Evolutionary conservation across 2,888 invertebrate genomes (phyloP), one percentile per base, ranked within the genome.

Genomic region (Endotricha flammealis): DNA sequence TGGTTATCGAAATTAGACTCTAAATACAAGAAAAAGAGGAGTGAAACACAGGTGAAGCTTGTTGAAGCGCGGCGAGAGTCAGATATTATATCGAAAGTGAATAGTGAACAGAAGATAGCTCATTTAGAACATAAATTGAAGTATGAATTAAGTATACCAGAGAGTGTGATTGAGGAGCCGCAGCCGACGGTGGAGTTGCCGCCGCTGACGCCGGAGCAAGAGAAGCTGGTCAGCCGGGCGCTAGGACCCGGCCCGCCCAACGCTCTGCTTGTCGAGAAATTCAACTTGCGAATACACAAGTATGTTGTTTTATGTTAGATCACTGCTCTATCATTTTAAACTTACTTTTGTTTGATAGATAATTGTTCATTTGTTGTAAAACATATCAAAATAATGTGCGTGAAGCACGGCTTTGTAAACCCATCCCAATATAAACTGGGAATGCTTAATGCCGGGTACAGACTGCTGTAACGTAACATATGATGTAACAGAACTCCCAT

Each of bases 151-250:
- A 87, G 54, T 46, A 91, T 61, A 88, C 90, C 62, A 46, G 89
- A 65, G 72, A 86, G 63, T 71, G 70, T 57, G 43, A 76, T 51
- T 65, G 88, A 63, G 77, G 90, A 64, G 70, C 67, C 71, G 0
- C 74, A 79, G 36, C 76, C 88, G 0, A 61, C 64, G 0, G 74
- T 67, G 0, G 83, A 82, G 46, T 41, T 92, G 23, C 90, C 92
- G 0, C 88, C 89, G 33, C 69, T 95, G n/a, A 92, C 92, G 0
- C 80, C 88, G 0, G 91, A 91, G 16, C 93, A 94, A 65, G 82
- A 90, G 41, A 75, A 78, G 14, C 58, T 88, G 32, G 88, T 93
- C 0, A 87, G 88, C 32, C 76, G 72, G 22, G 91, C 91, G 0
- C 69, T 92, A 1, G 82, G 87, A 0, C 81, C 87, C 0, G 89